Percentiles rank a stretch among this genome's conserved stretches.
Conservation (phyloP, 2,888 invertebrate species). For the Gortyna flavago region DNA sequence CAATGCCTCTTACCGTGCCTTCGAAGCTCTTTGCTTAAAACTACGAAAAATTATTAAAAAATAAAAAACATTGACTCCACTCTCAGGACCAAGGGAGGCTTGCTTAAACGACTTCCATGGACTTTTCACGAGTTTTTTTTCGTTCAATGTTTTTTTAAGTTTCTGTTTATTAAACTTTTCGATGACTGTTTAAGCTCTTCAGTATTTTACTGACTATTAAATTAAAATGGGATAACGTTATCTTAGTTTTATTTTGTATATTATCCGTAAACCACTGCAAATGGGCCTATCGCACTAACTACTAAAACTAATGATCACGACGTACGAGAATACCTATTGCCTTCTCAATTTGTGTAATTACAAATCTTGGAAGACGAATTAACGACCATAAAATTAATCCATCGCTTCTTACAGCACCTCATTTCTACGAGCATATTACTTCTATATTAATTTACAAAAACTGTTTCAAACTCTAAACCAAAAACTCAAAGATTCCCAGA, state of each 20-base stretch:
- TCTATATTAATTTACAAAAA: background rate
- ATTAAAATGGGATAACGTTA: background rate
- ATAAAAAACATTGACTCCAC: constrained; percentile 59
- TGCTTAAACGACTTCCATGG: constrained; percentile 64
- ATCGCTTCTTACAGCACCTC: background rate
- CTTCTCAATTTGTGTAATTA: constrained; percentile 20
- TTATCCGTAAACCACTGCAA: background rate
- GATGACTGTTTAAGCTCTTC: constrained; percentile 27
- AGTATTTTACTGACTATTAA: constrained; percentile 6
- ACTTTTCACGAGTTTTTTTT: constrained; percentile 47
- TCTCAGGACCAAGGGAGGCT: constrained; percentile 62
- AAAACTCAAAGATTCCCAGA: constrained; percentile 16
- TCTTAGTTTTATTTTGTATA: constrained; percentile 17
- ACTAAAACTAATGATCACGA: constrained; percentile 15
- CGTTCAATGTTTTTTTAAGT: constrained; percentile 28
- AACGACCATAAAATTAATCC: background rate
- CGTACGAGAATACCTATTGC: constrained; percentile 13
- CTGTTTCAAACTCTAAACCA: background rate
- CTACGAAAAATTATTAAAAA: constrained; percentile 65
- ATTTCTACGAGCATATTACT: background rate
- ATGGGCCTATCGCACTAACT: background rate
- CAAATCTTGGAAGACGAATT: background rate
- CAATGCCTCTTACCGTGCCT: constrained; percentile 64
- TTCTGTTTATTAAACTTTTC: constrained; percentile 42
- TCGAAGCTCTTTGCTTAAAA: constrained; percentile 67